Conservation (phyloP, 2,113 vertebrate genomes). For the Cottus gobio region DNA sequence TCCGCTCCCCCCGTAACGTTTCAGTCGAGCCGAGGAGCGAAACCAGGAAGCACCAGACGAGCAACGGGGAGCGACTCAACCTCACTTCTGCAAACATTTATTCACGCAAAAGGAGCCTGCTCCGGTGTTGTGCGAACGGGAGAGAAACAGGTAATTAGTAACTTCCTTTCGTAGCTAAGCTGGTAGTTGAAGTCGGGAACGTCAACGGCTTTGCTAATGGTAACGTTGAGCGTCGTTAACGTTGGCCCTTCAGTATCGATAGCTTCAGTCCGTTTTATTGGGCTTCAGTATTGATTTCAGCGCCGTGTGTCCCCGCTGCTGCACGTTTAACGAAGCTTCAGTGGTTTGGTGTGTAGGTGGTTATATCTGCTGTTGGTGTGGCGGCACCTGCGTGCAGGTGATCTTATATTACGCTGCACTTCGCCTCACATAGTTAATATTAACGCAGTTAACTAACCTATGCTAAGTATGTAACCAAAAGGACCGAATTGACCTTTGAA, state of each 20-base stretch:
- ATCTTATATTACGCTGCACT: not conserved
- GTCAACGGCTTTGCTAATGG: not conserved
- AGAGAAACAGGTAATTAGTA: conserved; percentile 46
- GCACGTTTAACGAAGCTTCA: not conserved
- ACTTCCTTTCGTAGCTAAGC: not conserved
- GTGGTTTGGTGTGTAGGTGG: not conserved
- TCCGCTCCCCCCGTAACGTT: not conserved
- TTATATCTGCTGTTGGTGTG: not conserved
- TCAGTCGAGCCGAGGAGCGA: not conserved
- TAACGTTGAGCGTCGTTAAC: not conserved
- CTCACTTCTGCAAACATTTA: not conserved
- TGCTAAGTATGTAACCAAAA: not conserved
- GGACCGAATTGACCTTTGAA: not conserved
- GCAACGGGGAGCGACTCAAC: conserved; percentile 14
- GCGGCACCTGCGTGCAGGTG: not conserved
- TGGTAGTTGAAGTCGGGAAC: not conserved
- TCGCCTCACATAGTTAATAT: not conserved
- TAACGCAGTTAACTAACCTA: not conserved
- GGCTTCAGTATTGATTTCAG: not conserved
- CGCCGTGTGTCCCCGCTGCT: not conserved
- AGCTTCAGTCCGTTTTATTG: not conserved
- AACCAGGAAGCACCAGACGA: conserved; percentile 71
- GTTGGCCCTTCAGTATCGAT: not conserved
- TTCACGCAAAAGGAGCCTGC: not conserved
- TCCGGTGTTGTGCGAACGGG: not conserved